phyloP scores from a whole-genome alignment of 1,140 invertebrate genomes.

The Dinothrombium tinctorium region DNA sequence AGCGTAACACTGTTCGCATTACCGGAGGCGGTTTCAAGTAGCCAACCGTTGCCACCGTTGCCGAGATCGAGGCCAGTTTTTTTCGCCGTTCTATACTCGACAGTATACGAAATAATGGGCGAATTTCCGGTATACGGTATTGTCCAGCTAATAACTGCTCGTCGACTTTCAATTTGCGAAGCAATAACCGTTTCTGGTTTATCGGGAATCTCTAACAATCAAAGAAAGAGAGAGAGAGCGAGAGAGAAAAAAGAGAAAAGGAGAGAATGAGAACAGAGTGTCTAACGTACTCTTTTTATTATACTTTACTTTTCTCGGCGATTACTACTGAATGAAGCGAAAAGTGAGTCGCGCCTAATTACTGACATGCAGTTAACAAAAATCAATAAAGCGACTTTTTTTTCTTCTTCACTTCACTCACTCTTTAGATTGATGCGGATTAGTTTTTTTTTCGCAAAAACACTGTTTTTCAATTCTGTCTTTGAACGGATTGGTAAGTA shows the following conservation, averaged over 20 bases:
- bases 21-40: conserved; percentile 9
- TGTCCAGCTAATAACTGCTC: conserved; percentile 41
- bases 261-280: conserved; percentile 2
- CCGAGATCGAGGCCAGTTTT: too few relatives aligned
- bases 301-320: not conserved
- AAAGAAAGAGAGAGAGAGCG: conserved; percentile 2
- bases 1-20: conserved; percentile 20
- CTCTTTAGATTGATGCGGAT: too few relatives aligned
- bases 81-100: not conserved
- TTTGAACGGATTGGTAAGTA: too few relatives aligned
- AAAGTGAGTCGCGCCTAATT: not conserved
- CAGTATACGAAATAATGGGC: not conserved
- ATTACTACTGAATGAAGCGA: not conserved
- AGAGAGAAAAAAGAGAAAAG: conserved; percentile 3
- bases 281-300: not conserved
- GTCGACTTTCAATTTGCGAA: conserved; percentile 25
- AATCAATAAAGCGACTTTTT: too few relatives aligned
- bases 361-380: too few relatives aligned
- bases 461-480: too few relatives aligned
- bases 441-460: too few relatives aligned
- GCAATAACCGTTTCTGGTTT: conserved; percentile 19
- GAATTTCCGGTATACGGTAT: conserved; percentile 34
- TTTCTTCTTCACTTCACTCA: too few relatives aligned
- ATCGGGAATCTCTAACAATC: conserved; percentile 23
- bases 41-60: conserved; percentile 10